Percentiles rank a stretch among this genome's conserved stretches.
Evolutionary conservation across 2,113 vertebrate species (phyloP).

Genomic region (Stigmatopora argus): DNA sequence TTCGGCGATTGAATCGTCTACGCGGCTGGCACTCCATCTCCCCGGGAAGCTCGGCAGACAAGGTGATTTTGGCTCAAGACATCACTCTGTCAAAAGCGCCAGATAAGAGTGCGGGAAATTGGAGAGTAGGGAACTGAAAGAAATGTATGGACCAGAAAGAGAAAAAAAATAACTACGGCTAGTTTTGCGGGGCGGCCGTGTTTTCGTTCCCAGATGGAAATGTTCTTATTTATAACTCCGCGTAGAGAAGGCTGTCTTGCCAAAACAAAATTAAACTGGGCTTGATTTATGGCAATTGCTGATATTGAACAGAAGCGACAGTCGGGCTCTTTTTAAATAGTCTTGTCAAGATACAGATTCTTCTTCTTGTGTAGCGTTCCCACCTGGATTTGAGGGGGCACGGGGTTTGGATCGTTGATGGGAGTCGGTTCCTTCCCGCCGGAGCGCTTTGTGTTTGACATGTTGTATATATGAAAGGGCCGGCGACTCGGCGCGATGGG

Average conservation of each 20-base stretch:
- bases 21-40: constrained; percentile 61
- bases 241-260: neutral
- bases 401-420: constrained; percentile 15
- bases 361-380: constrained; percentile 6
- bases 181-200: constrained; percentile 10
- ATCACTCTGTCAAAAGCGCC: constrained; percentile 57
- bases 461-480: constrained; percentile 9
- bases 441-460: constrained; percentile 4
- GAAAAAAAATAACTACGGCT: constrained; percentile 21
- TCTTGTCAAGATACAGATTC: constrained; percentile 15
- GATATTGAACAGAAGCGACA: neutral
- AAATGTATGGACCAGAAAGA: constrained; percentile 37
- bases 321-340: neutral
- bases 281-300: constrained; percentile 11
- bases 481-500: neutral
- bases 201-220: constrained; percentile 23
- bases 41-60: constrained; percentile 51
- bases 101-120: constrained; percentile 53
- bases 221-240: constrained; percentile 15
- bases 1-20: constrained; percentile 68
- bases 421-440: constrained; percentile 5
- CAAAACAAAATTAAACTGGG: constrained; percentile 18
- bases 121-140: constrained; percentile 5
- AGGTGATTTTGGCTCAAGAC: constrained; percentile 64
- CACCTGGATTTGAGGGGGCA: constrained; percentile 15